These are phyloP conservation scores for Merluccius polli DNA, from an alignment of 2,797 vertebrate genomes.

Conservation along the genomic window DNA sequence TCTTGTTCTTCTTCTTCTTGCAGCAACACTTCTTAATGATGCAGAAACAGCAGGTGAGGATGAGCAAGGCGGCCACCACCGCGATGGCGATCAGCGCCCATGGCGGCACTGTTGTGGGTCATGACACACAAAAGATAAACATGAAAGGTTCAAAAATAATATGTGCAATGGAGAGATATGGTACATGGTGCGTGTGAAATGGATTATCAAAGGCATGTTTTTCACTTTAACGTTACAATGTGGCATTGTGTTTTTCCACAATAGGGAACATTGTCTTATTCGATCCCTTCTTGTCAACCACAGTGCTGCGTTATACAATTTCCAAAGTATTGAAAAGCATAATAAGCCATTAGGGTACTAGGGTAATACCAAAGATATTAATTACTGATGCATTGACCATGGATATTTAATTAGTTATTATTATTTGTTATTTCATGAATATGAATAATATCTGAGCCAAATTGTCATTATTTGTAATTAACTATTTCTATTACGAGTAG, in stretches of 20 bases:
- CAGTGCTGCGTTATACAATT: no score
- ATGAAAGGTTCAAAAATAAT: neutral
- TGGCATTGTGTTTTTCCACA: neutral
- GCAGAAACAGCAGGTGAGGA: constrained; percentile 97
- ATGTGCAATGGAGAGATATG: neutral
- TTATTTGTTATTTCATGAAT: neutral
- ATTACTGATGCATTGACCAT: neutral
- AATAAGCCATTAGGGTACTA: no score
- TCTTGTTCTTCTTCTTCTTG: constrained; percentile 99
- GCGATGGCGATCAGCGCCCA: constrained; percentile 96
- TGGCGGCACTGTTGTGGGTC: constrained; percentile 78
- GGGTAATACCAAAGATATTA: no score
- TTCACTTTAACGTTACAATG: neutral
- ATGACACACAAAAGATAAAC: neutral
- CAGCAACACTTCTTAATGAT: constrained; percentile 98
- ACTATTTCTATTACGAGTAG: neutral
- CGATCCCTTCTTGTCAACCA: neutral
- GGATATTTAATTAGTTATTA: neutral
- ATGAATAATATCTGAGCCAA: neutral
- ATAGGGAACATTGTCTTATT: no score
- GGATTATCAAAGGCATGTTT: neutral
- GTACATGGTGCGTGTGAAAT: neutral
- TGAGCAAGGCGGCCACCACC: constrained; percentile 87
- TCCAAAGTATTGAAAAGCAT: no score
- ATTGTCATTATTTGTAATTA: neutral